Evolutionary conservation across 2,797 vertebrate genomes (phyloP), one percentile per base, ranked within the genome.

Genomic region (Dallia pectoralis): DNA sequence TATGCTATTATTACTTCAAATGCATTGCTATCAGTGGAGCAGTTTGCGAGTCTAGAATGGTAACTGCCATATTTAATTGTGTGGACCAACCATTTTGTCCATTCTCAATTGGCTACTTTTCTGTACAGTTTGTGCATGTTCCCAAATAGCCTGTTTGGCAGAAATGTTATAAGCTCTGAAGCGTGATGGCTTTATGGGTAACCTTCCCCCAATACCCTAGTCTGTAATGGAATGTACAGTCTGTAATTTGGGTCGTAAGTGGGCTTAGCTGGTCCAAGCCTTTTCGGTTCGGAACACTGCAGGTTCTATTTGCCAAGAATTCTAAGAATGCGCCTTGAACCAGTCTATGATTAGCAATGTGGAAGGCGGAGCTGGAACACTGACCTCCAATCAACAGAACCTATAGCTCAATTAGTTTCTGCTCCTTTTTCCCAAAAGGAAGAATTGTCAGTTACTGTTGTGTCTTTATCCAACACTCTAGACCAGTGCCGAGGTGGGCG

Each of bases 311-410:
- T 65, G 69, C 47, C 15, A 76, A 74, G 59, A 71, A 81, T 86
- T 81, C 66, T 19, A 83, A 81, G 66, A 86, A 86, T 84, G 70
- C 77, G 9, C 49, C 48, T 3, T 36, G 36, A 67, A 25, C 9
- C 36, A 29, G 18, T 22, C 33, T 22, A 7, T 25, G 30, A 7
- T 25, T 29, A n/a, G 32, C 32, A 18, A 22, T 16, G 30, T 63
- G 62, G 30, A 18, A 63, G 62, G 12, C 6, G 29, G 62, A 5
- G 4, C 29, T 63, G 62, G 62, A 63, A 32, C 62, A 59, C 62
- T 63, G 61, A 32, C 16, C 27, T 63, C 27, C 30, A 8, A 63
- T 32, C 53, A 59, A 11, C 27, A 63, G 30, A 63, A 63, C 16
- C 15, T 32, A 32, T 63, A 63, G 12, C 32, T 29, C 27, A 33